Evolutionary conservation across 2,797 vertebrate genomes (phyloP), one percentile per base, ranked within the genome.

Genomic region (Coreius guichenoti): DNA sequence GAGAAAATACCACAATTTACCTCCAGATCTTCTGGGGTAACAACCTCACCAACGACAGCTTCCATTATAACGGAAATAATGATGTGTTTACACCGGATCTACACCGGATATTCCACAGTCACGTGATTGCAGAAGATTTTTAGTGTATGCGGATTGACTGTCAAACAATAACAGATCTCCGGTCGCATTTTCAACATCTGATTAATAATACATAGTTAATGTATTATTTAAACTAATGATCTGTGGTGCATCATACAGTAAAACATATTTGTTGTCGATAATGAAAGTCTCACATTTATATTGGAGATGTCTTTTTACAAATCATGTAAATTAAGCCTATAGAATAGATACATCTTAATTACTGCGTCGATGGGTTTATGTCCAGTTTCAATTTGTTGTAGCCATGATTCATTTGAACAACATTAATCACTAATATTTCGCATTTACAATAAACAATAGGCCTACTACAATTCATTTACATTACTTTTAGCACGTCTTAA

Each of bases 1-100:
- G 5, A 8, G 5, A 33, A 80, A 80, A 49, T 3, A 13, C 0
- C 13, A 63, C 14, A 74, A 47, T 36, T 80, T 86, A 88, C 87
- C 84, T 88, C 63, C 26, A 88, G 80, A 75, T 88, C 84, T 31
- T 86, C 84, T 45, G 87, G 80, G 36, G 39, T 63, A n/a, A 83
- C 84, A 56, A 83, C 56, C 19, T 88, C 84, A 14, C 54, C 73
- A 33, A 88, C 70, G 36, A 88, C 72, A 13, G 81, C 87, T 79
- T 88, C 87, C 87, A 88, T 88, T 33, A 23, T 77, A 45, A 51
- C 82, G 86, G 63, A 87, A 84, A 61, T n/a, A 36, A 65, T 31
- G 26, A 31, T 0, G 16, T 39, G 74, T 61, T 26, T 70, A 39
- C 8, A 45, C 26, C 36, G 75, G 83, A 86, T 61, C 23, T 70